Base-by-base conservation (phyloP, 2,797 vertebrate genomes). In the Eurystomus glaucurus region DNA sequence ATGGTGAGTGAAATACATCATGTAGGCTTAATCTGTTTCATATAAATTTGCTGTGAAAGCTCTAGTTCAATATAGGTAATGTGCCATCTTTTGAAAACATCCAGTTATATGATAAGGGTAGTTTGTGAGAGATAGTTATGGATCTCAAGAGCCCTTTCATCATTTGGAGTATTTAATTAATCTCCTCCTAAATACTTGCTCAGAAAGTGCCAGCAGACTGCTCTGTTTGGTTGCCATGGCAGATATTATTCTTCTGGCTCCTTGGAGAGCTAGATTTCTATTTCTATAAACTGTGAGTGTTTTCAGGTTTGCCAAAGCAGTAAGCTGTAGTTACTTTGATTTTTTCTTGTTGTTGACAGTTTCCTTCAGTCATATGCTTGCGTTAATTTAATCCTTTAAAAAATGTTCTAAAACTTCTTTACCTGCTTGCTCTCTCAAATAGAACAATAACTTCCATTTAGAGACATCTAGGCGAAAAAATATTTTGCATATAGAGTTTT, bases 91-190 rank as follows among this genome's bases (percentile, higher is more conserved):
- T 97, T 95, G 91, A 87, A 93, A 97, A 93, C 87, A 97, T 83
- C 87, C 88, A 76, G 23, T 92, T 97, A 92, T 92, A 97, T 96
- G 97, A 97, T 98, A 96, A 96, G 91, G 81, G 83, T 97, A 97
- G 98, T 98, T 98, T 97, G 48, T 81, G 71, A 91, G 89, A 97
- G 83, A 94, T 94, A 85, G 95, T 97, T 97, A 97, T 92, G 85
- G 93, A 95, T 97, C 97, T 97, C 94, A 95, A 95, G 97, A 97
- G 97, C 91, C 96, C 85, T 95, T 89, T 97, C 83, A 65, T 97
- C 91, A 71, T 80, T 95, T 35, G 12, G 61, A 84, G 83, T 96
- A 93, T 93, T 93, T 93, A 97, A 97, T 96, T 90, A 94, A 92
- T 97, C 95, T 97, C 86, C 89, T 96, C 92, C 91, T 94, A 86